Evolutionary conservation across 1,140 invertebrate species (phyloP).

Genomic region (Conus ventricosus): DNA sequence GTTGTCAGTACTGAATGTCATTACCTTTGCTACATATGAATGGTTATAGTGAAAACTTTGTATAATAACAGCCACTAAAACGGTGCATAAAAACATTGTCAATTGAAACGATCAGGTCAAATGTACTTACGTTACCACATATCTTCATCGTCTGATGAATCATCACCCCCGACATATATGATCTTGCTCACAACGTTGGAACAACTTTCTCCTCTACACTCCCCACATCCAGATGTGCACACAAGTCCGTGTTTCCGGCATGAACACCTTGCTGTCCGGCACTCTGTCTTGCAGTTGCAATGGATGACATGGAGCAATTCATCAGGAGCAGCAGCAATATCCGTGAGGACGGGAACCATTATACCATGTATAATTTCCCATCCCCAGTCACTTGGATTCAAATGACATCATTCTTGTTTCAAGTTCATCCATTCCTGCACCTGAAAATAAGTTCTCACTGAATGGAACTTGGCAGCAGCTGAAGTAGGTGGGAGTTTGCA

Average conservation of each 20-base stretch:
- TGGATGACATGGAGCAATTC: constrained; percentile 30
- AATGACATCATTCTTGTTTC: neutral
- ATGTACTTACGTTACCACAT: neutral
- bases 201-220: constrained; percentile 39
- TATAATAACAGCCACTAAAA: neutral
- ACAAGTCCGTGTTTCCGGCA: constrained; percentile 42
- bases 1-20: neutral
- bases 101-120: neutral
- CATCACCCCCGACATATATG: neutral
- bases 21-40: neutral
- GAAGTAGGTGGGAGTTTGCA: constrained; percentile 29
- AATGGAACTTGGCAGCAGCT: constrained; percentile 36
- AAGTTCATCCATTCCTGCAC: constrained; percentile 10
- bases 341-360: constrained; percentile 4
- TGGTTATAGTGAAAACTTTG: neutral
- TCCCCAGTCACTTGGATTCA: neutral
- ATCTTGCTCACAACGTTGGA: constrained; percentile 15
- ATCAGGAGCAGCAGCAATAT: constrained; percentile 35
- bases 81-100: neutral
- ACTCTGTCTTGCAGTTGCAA: constrained; percentile 38
- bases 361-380: neutral
- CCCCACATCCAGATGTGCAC: constrained; percentile 34
- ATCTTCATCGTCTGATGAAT: neutral
- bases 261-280: constrained; percentile 26
- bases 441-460: constrained; percentile 22